Evolutionary conservation across 2,113 vertebrate genomes (phyloP), one percentile per base, ranked within the genome.

Genomic region (Theristicus caerulescens): DNA sequence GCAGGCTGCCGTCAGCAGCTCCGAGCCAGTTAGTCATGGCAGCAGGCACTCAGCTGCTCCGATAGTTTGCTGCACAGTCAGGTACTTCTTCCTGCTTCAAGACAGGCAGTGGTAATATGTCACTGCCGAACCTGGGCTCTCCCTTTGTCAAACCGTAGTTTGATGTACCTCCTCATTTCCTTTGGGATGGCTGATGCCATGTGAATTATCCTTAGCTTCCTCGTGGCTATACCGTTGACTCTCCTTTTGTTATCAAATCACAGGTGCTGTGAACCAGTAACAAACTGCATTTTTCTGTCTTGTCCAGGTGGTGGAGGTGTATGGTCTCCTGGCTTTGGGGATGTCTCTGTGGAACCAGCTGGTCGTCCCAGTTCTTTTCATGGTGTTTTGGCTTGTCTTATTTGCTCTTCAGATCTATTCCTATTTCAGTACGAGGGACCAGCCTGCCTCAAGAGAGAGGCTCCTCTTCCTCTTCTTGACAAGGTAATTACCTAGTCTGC

Each of bases 271-370:
- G 76, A 92, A 27, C 57, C 66, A 80, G 0, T 90, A 93, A 94
- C 71, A 82, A 88, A 40, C 9, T 51, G 22, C 9, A 7, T 78
- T 95, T 85, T 91, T 96, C 73, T 96, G 80, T 82, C 61, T 93
- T 90, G 13, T 36, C 81, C 97, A 99, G 99, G 99, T 99, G 87
- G 99, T 99, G 89, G 99, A 99, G 86, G 99, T 99, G 11, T 99
- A 99, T 19, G 99, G 99, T 27, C 98, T 99, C 83, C 98, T 99
- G 47, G 99, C 99, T 32, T 94, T 99, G 97, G 99, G 99, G 26
- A 99, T 99, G 99, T 99, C 99, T 90, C 97, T 99, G 54, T 99
- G 99, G 99, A 99, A 99, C 97, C 99, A 99, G 96, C 98, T 99
- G 91, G 99, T 99, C 3, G 99, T 99, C 91, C 99, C 99, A 3